Conservation (phyloP, 2,888 invertebrate species). For the Ischnus inquisitorius region DNA sequence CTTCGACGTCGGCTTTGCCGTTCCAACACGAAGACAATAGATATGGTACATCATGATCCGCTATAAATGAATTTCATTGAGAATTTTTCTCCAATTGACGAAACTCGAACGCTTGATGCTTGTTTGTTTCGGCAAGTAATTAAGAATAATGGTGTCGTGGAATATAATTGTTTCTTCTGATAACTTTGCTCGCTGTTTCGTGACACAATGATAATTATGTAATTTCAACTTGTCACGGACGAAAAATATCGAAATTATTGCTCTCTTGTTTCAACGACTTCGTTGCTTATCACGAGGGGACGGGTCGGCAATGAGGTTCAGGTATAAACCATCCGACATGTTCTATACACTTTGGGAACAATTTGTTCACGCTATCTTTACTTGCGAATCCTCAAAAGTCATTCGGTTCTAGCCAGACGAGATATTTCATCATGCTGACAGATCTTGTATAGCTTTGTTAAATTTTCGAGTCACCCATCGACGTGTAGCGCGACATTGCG, state of each 20-base stretch:
- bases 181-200: neutral
- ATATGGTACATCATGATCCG: neutral
- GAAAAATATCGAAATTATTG: neutral
- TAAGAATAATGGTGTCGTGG: neutral
- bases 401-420: too few species aligned
- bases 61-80: slow-evolving; percentile 9
- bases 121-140: slow-evolving; percentile 26
- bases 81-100: neutral
- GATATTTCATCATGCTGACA: neutral
- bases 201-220: slow-evolving; percentile 14
- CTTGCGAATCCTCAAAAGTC: too few species aligned
- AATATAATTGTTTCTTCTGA: slow-evolving; percentile 21
- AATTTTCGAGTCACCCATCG: neutral
- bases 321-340: too few species aligned
- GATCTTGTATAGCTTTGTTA: neutral
- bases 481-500: neutral
- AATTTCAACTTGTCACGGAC: neutral
- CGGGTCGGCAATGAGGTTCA: neutral
- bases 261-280: neutral
- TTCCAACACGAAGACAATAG: slow-evolving; percentile 37
- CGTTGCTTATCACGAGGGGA: neutral
- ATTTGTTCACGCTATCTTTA: too few species aligned
- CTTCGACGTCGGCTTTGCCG: slow-evolving; percentile 48
- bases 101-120: neutral
- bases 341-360: too few species aligned